Percentiles rank a stretch among this genome's conserved stretches.
These are phyloP conservation scores for Prietella phreatophila DNA, from an alignment of 2,113 vertebrate species.

Conservation along the genomic window DNA sequence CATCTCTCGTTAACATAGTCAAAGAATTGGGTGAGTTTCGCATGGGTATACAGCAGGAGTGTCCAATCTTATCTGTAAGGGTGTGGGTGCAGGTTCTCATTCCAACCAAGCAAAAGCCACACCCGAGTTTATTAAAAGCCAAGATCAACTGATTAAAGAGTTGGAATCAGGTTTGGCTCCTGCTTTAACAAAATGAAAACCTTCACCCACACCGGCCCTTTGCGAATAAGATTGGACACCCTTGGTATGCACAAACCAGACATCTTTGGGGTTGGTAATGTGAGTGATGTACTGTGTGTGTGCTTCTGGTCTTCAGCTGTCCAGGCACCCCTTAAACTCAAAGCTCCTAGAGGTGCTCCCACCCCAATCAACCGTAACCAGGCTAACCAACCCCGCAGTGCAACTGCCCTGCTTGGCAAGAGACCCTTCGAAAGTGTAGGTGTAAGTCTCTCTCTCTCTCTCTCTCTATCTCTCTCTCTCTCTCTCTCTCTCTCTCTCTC, in stretches of 20 bases:
- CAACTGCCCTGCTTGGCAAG: slow-evolving; percentile 82
- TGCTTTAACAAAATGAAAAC: too few relatives aligned
- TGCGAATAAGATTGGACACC: too few relatives aligned
- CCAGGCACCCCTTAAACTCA: slow-evolving; percentile 86
- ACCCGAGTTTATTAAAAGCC: too few relatives aligned
- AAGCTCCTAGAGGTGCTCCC: slow-evolving; percentile 84
- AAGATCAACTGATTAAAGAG: too few relatives aligned
- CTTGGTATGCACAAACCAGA: neutral
- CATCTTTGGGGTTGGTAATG: neutral
- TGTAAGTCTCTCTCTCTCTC: neutral
- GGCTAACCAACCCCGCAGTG: slow-evolving; percentile 80
- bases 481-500: neutral
- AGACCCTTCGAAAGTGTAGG: slow-evolving; percentile 83
- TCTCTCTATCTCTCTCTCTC: neutral
- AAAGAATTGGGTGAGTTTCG: slow-evolving; percentile 83
- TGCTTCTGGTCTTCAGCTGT: slow-evolving; percentile 70
- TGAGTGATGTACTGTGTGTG: neutral
- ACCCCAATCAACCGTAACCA: slow-evolving; percentile 92
- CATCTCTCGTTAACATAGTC: slow-evolving; percentile 81
- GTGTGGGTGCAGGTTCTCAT: too few relatives aligned
- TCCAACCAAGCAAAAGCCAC: too few relatives aligned
- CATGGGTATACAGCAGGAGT: neutral
- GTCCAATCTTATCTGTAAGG: too few relatives aligned
- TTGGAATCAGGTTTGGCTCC: too few relatives aligned
- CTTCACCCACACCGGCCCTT: too few relatives aligned